Evolutionary conservation across 2,888 invertebrate species (phyloP).

Genomic region (Melolontha melolontha): DNA sequence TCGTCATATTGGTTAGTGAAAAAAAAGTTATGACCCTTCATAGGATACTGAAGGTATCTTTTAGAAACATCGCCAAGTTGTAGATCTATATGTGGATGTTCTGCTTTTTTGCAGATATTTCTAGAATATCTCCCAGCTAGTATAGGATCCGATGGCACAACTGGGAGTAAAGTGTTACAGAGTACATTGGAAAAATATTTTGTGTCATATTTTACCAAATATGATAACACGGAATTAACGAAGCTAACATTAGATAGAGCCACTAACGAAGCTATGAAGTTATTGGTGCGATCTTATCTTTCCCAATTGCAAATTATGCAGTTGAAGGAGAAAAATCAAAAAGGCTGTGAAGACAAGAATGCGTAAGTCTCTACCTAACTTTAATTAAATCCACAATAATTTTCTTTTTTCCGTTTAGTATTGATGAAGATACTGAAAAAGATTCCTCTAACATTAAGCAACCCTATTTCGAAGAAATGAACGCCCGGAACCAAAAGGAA

Average conservation of each 20-base stretch:
- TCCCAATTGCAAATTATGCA: slow-evolving; percentile 63
- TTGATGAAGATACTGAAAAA: slow-evolving; percentile 51
- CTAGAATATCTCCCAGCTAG: slow-evolving; percentile 76
- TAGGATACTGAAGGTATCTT: slow-evolving; percentile 62
- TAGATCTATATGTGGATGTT: background rate
- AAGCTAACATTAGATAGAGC: slow-evolving; percentile 65
- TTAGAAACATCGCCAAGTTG: background rate
- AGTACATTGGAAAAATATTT: slow-evolving; percentile 68
- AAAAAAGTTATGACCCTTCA: slow-evolving; percentile 64
- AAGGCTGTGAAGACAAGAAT: slow-evolving; percentile 35
- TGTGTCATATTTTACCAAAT: slow-evolving; percentile 58
- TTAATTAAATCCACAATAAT: too few relatives aligned
- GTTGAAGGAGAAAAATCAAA: slow-evolving; percentile 54
- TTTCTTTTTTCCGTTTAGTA: background rate
- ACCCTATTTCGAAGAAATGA: slow-evolving; percentile 48
- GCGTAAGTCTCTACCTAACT: slow-evolving; percentile 22
- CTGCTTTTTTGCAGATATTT: slow-evolving; percentile 66
- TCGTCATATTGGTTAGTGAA: slow-evolving; percentile 66
- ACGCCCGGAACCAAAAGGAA: slow-evolving; percentile 54
- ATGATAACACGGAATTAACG: slow-evolving; percentile 57
- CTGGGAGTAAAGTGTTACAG: slow-evolving; percentile 67
- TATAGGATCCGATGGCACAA: slow-evolving; percentile 69
- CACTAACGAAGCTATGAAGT: slow-evolving; percentile 70
- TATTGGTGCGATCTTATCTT: slow-evolving; percentile 73
- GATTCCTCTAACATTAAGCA: slow-evolving; percentile 55